phyloP scores from a whole-genome alignment of 2,888 invertebrate genomes.

The Dynastes tityus region DNA sequence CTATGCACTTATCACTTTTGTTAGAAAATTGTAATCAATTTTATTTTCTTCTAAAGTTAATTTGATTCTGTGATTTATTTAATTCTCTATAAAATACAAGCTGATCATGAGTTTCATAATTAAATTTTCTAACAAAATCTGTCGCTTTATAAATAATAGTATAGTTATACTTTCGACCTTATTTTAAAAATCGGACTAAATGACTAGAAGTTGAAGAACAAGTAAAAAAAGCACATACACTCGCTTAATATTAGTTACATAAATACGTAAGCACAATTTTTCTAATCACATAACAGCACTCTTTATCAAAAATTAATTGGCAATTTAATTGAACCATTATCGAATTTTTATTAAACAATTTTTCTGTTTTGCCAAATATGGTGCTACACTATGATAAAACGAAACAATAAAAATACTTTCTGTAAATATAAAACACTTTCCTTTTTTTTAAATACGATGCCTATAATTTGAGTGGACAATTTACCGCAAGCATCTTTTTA shows the following conservation, averaged over 20 bases:
- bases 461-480: background rate
- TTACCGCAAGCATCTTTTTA: background rate
- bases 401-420: background rate
- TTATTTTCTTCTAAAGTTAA: no score
- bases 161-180: no score
- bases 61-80: background rate
- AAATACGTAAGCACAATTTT: background rate
- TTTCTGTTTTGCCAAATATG: background rate
- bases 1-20: background rate
- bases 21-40: constrained; percentile 4
- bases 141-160: no score
- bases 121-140: background rate
- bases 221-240: background rate
- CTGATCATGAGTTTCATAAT: background rate
- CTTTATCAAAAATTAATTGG: background rate
- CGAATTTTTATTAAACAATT: background rate
- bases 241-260: background rate
- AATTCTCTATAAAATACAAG: background rate
- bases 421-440: background rate
- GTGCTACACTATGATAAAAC: background rate
- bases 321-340: background rate
- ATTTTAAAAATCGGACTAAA: background rate
- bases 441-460: background rate
- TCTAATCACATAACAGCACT: background rate
- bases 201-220: constrained; percentile 12